Evolutionary conservation across 2,888 invertebrate genomes (phyloP).

Genomic region (Lochmaea capreae): DNA sequence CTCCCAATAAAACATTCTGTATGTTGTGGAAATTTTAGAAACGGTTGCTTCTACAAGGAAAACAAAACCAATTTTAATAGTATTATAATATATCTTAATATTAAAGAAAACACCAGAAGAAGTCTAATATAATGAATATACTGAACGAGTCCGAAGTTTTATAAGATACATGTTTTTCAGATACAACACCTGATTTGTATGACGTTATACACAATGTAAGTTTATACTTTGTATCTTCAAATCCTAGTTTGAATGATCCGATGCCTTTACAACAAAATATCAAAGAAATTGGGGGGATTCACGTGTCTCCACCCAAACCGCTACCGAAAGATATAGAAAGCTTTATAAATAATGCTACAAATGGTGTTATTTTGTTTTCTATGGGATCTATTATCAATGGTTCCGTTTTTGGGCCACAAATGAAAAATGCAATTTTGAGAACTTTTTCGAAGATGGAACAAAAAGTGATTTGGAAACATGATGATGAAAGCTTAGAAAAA

Average conservation of each 20-base stretch:
- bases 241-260: conserved; percentile 68
- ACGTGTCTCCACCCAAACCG: conserved; percentile 57
- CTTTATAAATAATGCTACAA: conserved; percentile 61
- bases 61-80: too few species aligned
- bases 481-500: conserved; percentile 58
- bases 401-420: conserved; percentile 68
- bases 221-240: conserved; percentile 59
- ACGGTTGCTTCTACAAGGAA: too few species aligned
- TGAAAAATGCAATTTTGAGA: conserved; percentile 67
- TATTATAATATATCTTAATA: too few species aligned
- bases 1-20: too few species aligned
- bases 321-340: conserved; percentile 32
- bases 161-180: conserved; percentile 41
- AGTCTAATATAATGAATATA: too few species aligned
- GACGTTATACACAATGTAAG: conserved; percentile 54
- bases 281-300: conserved; percentile 71
- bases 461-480: conserved; percentile 76
- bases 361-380: conserved; percentile 67
- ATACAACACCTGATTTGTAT: conserved; percentile 46
- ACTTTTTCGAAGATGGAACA: conserved; percentile 72
- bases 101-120: too few species aligned
- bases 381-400: conserved; percentile 64
- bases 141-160: too few species aligned
- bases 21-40: too few species aligned
- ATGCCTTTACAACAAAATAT: conserved; percentile 69